phyloP scores from a whole-genome alignment of 1,140 invertebrate genomes.

The Druon quercuslanigerum region DNA sequence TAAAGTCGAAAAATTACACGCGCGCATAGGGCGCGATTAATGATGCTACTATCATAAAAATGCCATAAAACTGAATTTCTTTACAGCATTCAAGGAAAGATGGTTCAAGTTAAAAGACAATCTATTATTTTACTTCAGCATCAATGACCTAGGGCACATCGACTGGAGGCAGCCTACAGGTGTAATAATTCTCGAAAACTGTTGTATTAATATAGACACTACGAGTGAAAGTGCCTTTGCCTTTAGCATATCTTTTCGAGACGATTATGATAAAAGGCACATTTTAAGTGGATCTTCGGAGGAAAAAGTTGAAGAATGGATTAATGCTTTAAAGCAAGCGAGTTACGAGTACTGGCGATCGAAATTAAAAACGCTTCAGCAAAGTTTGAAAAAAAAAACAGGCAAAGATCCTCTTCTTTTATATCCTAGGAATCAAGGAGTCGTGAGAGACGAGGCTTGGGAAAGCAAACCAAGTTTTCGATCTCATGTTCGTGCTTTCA shows the following conservation, averaged over 20 bases:
- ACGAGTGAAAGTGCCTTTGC: constrained; percentile 79
- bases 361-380: constrained; percentile 77
- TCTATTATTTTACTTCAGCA: constrained; percentile 84
- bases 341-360: constrained; percentile 80
- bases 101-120: constrained; percentile 84
- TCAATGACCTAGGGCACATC: constrained; percentile 82
- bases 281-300: constrained; percentile 80
- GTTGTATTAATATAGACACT: constrained; percentile 79
- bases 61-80: constrained; percentile 33
- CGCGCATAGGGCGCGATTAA: no score
- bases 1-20: no score
- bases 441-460: constrained; percentile 70
- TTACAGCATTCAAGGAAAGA: constrained; percentile 81
- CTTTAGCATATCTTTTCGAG: constrained; percentile 81
- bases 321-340: constrained; percentile 77
- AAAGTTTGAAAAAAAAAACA: constrained; percentile 77
- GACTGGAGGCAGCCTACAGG: constrained; percentile 80
- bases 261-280: constrained; percentile 82
- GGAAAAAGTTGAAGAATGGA: constrained; percentile 79
- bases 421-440: constrained; percentile 79
- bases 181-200: constrained; percentile 83
- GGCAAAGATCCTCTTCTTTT: constrained; percentile 81
- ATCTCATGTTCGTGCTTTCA: constrained; percentile 67
- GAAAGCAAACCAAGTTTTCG: constrained; percentile 62
- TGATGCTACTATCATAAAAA: neutral